Evolutionary conservation across 30 jellyfish, hydroid and myxozoan species (phyloP).

Genomic region (Pelagia noctiluca): DNA sequence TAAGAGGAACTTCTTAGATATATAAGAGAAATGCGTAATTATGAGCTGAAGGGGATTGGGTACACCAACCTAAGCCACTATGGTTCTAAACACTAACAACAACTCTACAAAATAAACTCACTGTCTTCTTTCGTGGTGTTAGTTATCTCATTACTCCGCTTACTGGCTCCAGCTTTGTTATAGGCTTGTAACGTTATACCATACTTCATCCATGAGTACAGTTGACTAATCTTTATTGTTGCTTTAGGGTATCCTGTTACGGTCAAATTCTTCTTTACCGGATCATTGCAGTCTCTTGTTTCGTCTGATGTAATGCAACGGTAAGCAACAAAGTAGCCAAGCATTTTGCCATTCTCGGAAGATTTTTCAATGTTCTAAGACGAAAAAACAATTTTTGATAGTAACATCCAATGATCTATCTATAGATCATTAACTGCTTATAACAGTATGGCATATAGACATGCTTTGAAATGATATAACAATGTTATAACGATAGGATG

Average conservation of each 20-base stretch:
- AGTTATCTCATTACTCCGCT: neutral
- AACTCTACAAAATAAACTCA: constrained; percentile 26
- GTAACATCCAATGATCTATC: too few relatives aligned
- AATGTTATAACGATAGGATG: too few relatives aligned
- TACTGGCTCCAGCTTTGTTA: constrained; percentile 54
- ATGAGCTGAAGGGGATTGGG: too few relatives aligned
- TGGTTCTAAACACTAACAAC: too few relatives aligned
- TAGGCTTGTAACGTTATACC: constrained; percentile 21
- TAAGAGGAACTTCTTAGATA: too few relatives aligned
- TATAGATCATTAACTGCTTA: too few relatives aligned
- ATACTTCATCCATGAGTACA: constrained; percentile 61
- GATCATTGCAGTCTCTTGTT: constrained; percentile 38
- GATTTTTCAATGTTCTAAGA: constrained; percentile 7
- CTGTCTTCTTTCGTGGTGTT: constrained; percentile 50
- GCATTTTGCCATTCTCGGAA: constrained; percentile 26
- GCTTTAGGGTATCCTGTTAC: constrained; percentile 28
- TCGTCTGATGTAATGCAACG: constrained; percentile 24
- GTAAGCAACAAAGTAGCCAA: constrained; percentile 25
- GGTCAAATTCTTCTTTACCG: constrained; percentile 3
- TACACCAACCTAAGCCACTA: too few relatives aligned
- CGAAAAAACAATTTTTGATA: too few relatives aligned
- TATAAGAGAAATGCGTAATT: too few relatives aligned
- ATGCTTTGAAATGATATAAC: too few relatives aligned
- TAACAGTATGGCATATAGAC: too few relatives aligned
- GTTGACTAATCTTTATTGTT: neutral